Evolutionary conservation across 2,113 vertebrate genomes (phyloP), one percentile per base, ranked within the genome.

Genomic region (Aspidoscelis tigris): DNA sequence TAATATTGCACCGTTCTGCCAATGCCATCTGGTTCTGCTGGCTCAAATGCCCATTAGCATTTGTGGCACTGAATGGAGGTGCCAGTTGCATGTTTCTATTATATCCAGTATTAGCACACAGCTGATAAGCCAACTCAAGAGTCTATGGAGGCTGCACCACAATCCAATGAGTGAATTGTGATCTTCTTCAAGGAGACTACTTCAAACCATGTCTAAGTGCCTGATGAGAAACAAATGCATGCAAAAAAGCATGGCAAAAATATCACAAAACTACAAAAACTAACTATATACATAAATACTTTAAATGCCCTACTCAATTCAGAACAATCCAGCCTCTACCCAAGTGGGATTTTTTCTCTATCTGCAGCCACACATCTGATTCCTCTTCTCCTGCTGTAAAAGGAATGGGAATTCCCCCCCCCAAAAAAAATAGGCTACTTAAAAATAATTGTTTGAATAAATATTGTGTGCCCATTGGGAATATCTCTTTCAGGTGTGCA

Each of bases 401-500:
- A 92, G 70, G 12, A 33, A 1, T n/a, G 80, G 24, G 76, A 43
- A 84, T 81, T 88, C 72, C 84, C 78, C 64, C 14, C 12, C 18
- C 58, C 18, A 12, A 14, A 61, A 12, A 14, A 61, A 61, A 61
- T 84, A 41, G 88, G 72, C 55, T 82, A 77, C 3, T 88, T 72
- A 82, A 91, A 92, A 84, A n/a, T 90, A 72, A 79, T 84, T 81
- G 83, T 72, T 89, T 55, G 47, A 70, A 55, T 83, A 76, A 89
- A 69, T 84, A 84, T 79, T 84, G n/a, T 14, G 11, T 55, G 83
- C 1, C 1, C 21, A 24, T 74, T 58, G 66, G 26, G 92, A 77
- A 7, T 64, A 90, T 88, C 66, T 84, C 76, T 78, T 72, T 39
- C 81, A 74, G 82, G 55, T 8, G 3, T 61, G 58, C 58, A 14